Evolutionary conservation across 2,888 invertebrate genomes (phyloP), one percentile per base, ranked within the genome.

Genomic region (Acrocera orbiculus): DNA sequence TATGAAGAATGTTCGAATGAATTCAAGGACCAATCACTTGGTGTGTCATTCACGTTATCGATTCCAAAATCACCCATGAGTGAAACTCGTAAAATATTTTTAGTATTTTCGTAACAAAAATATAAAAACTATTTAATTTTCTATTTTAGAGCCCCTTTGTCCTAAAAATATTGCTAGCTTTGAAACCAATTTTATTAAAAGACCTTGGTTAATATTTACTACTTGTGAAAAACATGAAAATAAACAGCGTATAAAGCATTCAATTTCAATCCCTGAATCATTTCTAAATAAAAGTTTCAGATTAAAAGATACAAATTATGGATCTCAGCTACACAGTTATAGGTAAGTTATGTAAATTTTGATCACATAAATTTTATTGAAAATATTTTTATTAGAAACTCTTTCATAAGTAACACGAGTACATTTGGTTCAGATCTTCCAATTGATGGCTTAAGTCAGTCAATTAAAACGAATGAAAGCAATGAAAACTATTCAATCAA

Each of bases 41-140:
- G 56, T 47, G 56, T 59, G 47, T 59, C 59, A 37, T 52, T 58
- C 48, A 51, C 56, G 42, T 40, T 58, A 45, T 55, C 56, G 9
- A 46, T 56, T 35, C 52, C 57, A 20, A 44, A 42, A 13, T 31
- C 41, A 27, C 38, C 44, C 31, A 42, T 40, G 17, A 43, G 34
- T 27, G 48, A 48, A 38, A 40, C 35, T 36, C 43, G 47, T 45
- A 42, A 29, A 16, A 10, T 13, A n/a, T 30, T 16, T 16, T 16
- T 5, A 6, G 9, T 2, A 29, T 22, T 14, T 23, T 14, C 1
- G 15, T 24, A 16, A 4, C 31, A 6, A 3, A 4, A 10, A 3
- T 16, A 24, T 16, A 14, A 9, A 14, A 16, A 14, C 10, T 4
- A 19, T 15, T n/a, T 11, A 31, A 5, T 24, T 27, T 20, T 9